Evolutionary conservation across 2,888 invertebrate genomes (phyloP).

Genomic region (Callimorpha dominula): DNA sequence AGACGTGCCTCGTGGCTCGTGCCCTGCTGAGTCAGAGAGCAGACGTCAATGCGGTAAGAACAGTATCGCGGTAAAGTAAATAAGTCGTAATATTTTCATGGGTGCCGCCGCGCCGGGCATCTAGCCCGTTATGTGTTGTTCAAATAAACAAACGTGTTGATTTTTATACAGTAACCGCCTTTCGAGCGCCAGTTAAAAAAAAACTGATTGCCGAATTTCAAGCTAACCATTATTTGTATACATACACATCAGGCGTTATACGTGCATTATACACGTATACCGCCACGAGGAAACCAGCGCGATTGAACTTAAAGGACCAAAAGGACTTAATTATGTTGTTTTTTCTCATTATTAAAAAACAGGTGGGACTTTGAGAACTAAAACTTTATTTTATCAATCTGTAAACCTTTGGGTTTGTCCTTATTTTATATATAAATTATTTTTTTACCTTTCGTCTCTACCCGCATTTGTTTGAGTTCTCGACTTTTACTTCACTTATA

Average conservation of each 20-base stretch:
- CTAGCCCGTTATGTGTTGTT: constrained; percentile 75
- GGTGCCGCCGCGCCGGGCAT: constrained; percentile 78
- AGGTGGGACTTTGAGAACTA: background rate
- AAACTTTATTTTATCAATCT: background rate
- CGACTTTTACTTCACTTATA: background rate
- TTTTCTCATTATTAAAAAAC: background rate
- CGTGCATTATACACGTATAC: constrained; percentile 34
- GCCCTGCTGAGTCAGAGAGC: constrained; percentile 66
- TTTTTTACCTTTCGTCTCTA: background rate
- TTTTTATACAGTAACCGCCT: constrained; percentile 80
- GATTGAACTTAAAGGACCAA: background rate
- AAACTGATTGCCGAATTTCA: constrained; percentile 65
- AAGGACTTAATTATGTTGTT: background rate
- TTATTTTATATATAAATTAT: background rate
- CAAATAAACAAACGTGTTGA: constrained; percentile 83
- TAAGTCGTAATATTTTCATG: constrained; percentile 84
- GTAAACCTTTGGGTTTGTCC: background rate
- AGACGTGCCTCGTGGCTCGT: constrained; percentile 56
- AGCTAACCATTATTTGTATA: constrained; percentile 59
- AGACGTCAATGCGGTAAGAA: constrained; percentile 75
- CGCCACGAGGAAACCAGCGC: constrained; percentile 4
- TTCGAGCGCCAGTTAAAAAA: constrained; percentile 61
- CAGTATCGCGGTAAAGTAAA: constrained; percentile 79
- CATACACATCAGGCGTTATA: constrained; percentile 36
- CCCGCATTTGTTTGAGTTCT: background rate